These are phyloP conservation scores for Sula dactylatra DNA, from an alignment of 2,113 vertebrate species.

Conservation along the genomic window DNA sequence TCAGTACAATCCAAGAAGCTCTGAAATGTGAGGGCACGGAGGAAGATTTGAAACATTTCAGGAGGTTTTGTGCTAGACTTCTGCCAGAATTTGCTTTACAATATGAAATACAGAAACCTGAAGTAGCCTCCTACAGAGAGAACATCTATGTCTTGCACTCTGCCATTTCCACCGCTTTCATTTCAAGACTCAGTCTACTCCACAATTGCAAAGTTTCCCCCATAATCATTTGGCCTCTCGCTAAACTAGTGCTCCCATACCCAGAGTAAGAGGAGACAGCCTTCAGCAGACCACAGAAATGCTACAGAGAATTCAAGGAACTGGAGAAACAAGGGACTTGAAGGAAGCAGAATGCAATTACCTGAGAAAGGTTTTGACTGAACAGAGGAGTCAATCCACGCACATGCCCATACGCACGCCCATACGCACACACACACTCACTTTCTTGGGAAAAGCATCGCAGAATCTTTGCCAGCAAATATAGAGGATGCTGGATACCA, in stretches of 20 bases:
- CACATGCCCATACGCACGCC: fast-evolving
- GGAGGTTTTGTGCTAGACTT: neutral
- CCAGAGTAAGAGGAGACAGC: neutral
- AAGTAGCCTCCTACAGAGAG: neutral
- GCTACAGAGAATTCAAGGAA: neutral
- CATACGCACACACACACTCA: too few species aligned
- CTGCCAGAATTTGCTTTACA: neutral
- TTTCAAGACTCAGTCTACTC: neutral
- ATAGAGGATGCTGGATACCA: neutral
- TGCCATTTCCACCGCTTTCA: neutral
- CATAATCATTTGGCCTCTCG: fast-evolving
- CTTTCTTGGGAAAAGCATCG: neutral
- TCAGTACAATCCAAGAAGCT: neutral
- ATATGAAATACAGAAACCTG: neutral
- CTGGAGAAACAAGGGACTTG: neutral
- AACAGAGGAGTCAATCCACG: neutral
- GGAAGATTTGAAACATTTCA: neutral
- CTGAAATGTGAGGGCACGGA: neutral
- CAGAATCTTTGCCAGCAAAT: neutral
- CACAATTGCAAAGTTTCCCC: neutral
- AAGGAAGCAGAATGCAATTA: neutral
- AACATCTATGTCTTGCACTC: neutral
- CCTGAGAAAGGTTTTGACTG: neutral
- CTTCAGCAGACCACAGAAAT: neutral
- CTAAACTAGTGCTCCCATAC: neutral